phyloP scores from a whole-genome alignment of 1,140 invertebrate genomes.

The Pseudomyrmex gracilis region DNA sequence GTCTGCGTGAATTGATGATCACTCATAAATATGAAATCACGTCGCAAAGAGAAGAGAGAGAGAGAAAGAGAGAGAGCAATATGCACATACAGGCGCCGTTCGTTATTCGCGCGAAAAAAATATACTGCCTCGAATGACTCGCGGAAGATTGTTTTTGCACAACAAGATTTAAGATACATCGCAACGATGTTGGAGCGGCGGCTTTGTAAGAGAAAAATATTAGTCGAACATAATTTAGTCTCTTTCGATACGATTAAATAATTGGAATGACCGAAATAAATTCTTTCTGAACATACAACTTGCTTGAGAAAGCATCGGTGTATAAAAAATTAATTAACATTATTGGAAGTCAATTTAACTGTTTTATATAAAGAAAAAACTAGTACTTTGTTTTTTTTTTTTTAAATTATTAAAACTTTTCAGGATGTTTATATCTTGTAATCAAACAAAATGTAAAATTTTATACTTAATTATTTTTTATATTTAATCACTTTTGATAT shows the following conservation, averaged over 20 bases:
- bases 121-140: background rate
- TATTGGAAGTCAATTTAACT: background rate
- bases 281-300: background rate
- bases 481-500: too few relatives aligned
- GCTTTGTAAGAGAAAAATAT: conserved; percentile 32
- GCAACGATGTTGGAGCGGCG: background rate
- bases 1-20: conserved; percentile 16
- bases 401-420: background rate
- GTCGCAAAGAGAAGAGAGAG: background rate
- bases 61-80: background rate
- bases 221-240: conserved; percentile 10
- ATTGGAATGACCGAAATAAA: conserved; percentile 28
- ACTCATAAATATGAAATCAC: conserved; percentile 43
- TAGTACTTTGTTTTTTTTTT: background rate
- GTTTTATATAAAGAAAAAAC: too few relatives aligned
- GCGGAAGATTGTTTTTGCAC: conserved; percentile 1
- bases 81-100: background rate
- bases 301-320: background rate
- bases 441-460: background rate
- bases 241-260: conserved; percentile 27
- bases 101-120: conserved; percentile 5
- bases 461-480: background rate
- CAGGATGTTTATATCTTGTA: background rate
- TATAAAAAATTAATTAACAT: conserved; percentile 22
- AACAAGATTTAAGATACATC: conserved; percentile 15